Conservation (phyloP, 1,140 invertebrate species). For the Aphidius gifuensis region DNA sequence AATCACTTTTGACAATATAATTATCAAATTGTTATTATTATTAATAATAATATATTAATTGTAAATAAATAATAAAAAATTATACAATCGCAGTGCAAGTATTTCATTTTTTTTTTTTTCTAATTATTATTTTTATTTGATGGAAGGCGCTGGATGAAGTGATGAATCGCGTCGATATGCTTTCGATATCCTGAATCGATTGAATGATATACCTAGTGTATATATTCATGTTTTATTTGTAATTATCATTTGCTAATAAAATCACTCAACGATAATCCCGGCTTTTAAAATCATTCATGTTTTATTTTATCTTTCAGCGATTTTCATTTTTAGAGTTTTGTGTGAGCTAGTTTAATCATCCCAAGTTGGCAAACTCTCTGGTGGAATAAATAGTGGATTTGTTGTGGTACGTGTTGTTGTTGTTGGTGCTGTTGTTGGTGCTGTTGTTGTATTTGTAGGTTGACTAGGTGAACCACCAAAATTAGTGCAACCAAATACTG, state of each 20-base stretch:
- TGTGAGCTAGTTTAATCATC: slow-evolving; percentile 48
- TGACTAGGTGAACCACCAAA: slow-evolving; percentile 44
- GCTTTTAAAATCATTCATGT: no score
- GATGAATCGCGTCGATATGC: slow-evolving; percentile 15
- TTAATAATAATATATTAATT: not conserved
- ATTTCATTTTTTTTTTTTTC: slow-evolving; percentile 6
- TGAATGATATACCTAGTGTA: not conserved
- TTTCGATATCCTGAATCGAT: slow-evolving; percentile 13
- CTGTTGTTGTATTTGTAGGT: slow-evolving; percentile 19
- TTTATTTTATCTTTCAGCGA: not conserved
- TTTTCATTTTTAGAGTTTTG: slow-evolving; percentile 20
- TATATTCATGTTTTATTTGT: not conserved
- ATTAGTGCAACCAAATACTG: slow-evolving; percentile 49
- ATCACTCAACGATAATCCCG: not conserved
- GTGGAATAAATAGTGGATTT: slow-evolving; percentile 46
- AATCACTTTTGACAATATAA: not conserved
- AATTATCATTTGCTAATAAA: not conserved
- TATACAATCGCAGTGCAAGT: not conserved
- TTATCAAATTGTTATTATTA: no score
- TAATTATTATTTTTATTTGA: slow-evolving; percentile 8
- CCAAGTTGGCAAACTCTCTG: slow-evolving; percentile 56
- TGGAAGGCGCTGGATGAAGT: slow-evolving; percentile 18
- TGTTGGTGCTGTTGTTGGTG: slow-evolving; percentile 10
- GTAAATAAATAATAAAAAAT: slow-evolving; percentile 10
- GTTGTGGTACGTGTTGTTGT: slow-evolving; percentile 9